Percentiles rank a stretch among this genome's conserved stretches.
Conservation (phyloP, 2,113 vertebrate species). For the Lathamus discolor region DNA sequence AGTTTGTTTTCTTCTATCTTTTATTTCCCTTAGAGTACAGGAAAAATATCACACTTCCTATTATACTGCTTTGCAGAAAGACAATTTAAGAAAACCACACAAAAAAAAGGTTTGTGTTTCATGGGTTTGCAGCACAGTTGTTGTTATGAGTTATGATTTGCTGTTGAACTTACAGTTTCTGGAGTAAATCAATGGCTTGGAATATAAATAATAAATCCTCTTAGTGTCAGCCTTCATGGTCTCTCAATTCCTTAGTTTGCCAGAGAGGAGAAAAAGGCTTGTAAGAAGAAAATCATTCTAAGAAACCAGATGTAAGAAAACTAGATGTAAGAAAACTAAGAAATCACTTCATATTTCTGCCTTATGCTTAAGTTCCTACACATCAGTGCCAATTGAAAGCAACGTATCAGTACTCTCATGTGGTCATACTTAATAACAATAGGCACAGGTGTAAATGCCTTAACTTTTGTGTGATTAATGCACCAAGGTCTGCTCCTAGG, state of each 20-base stretch:
- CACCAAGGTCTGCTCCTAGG: background rate
- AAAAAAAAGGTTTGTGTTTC: background rate
- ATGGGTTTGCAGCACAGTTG: background rate
- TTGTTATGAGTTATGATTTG: background rate
- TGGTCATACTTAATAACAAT: background rate
- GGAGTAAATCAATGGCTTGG: background rate
- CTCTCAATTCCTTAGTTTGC: background rate
- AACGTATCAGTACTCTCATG: background rate
- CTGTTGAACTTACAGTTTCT: background rate
- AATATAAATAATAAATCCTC: background rate
- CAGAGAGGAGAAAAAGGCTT: background rate
- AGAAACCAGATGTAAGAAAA: background rate
- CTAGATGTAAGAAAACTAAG: background rate
- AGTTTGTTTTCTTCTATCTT: background rate
- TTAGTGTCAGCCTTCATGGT: background rate
- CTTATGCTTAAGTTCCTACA: background rate
- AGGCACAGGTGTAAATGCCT: background rate
- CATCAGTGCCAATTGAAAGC: background rate
- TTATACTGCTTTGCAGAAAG: background rate
- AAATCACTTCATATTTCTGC: background rate
- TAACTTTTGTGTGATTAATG: background rate
- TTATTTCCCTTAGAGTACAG: background rate
- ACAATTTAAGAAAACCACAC: background rate
- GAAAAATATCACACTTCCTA: background rate
- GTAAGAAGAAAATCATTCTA: background rate